Evolutionary conservation across 2,113 vertebrate genomes (phyloP), one percentile per base, ranked within the genome.

Genomic region (Protobothrops flavoviridis): DNA sequence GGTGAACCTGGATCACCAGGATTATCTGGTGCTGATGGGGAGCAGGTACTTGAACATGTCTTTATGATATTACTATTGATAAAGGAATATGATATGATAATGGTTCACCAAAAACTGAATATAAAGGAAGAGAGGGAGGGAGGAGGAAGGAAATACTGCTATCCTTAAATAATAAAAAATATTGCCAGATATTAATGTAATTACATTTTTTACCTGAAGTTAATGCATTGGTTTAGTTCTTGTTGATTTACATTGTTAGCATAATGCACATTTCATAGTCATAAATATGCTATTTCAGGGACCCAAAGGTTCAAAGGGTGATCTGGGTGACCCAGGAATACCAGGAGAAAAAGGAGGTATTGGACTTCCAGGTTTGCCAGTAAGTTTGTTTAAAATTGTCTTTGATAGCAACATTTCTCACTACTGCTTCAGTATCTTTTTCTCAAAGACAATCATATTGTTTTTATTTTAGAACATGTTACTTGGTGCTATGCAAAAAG

Each of bases 251-350:
- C 93, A 4, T 5, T 48, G 20, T 10, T 13, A 81, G 1, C 81
- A 20, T 91, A 26, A 92, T 94, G 74, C 45, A 5, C 1, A 8
- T 48, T 39, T 95, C 6, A 88, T 39, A 95, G 92, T 48, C 92
- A 89, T 59, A 85, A 50, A 11, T 69, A 0, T 97, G 57, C 52
- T 96, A 92, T 96, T 97, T 93, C 92, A 99, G 99, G 99, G 99
- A 91, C 98, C 98, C 95, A 99, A 99, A 98, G 99, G 99, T 56
- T 99, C 99, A 56, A 99, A 99, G 95, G 99, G 99, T 91, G 99
- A 99, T 94, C 96, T 97, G 95, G 99, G 99, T 93, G 99, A 99
- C 95, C 97, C 98, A 21, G 99, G 99, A 89, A 97, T 97, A 50
- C 97, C 98, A 87, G 99, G 99, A 92, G 99, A 99, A 91, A 99